These are phyloP conservation scores for Alethe castanea DNA, from an alignment of 2,113 vertebrate genomes.

Conservation along the genomic window DNA sequence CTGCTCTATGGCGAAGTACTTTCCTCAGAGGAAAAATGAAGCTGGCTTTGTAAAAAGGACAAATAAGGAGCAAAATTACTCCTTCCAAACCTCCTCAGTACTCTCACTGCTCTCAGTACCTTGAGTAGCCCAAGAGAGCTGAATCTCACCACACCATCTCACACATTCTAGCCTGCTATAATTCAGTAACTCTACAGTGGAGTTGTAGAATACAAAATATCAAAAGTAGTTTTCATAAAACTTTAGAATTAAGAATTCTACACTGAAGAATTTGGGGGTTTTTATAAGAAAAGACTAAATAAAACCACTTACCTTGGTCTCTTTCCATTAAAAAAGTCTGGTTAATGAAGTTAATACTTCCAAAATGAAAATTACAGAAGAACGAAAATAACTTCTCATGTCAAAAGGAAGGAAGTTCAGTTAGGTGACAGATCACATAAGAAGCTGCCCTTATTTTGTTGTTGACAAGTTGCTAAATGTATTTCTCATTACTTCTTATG, in stretches of 20 bases:
- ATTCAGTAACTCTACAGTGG: background rate
- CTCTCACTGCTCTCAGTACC: background rate
- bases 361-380: background rate
- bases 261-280: background rate
- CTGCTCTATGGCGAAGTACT: background rate
- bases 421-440: background rate
- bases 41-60: background rate
- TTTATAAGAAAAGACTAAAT: background rate
- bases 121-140: background rate
- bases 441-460: background rate
- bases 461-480: background rate
- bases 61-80: background rate
- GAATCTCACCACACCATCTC: background rate
- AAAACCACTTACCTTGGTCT: background rate
- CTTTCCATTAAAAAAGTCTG: background rate
- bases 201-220: background rate
- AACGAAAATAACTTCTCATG: background rate
- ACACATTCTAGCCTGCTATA: background rate
- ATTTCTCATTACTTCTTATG: background rate
- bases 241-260: background rate
- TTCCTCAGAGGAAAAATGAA: background rate
- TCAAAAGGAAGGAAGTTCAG: constrained; percentile 2
- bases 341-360: background rate
- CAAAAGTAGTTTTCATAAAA: background rate
- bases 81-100: background rate